Percentiles rank a stretch among this genome's conserved stretches.
phyloP scores from a whole-genome alignment of 2,113 vertebrate species.

The Protobothrops mucrosquamatus region DNA sequence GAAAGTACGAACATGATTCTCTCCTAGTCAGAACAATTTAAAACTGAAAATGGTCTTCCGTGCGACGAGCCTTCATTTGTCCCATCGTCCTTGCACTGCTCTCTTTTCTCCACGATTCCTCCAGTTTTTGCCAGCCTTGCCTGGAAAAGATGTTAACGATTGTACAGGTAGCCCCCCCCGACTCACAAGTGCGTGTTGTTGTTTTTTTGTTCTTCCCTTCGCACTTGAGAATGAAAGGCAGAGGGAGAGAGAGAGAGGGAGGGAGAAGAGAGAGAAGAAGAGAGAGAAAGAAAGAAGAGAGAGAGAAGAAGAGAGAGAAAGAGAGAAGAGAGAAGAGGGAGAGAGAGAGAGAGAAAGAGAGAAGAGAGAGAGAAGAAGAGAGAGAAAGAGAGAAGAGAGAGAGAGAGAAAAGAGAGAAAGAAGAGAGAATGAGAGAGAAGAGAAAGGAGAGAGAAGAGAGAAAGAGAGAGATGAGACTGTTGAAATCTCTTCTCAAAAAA shows the following conservation, averaged over 20 bases:
- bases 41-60: not conserved
- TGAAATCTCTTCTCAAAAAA: not conserved
- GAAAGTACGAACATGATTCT: not conserved
- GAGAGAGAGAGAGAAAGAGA: rapidly evolving
- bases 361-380: rapidly evolving
- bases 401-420: too few relatives aligned
- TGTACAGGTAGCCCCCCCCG: too few relatives aligned
- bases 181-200: not conserved
- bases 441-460: too few relatives aligned
- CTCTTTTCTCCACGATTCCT: not conserved
- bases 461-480: not conserved
- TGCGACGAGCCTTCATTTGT: not conserved
- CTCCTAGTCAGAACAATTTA: not conserved
- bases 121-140: not conserved
- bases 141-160: not conserved
- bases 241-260: too few relatives aligned
- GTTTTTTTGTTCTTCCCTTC: too few relatives aligned
- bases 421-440: too few relatives aligned
- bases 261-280: too few relatives aligned
- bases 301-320: too few relatives aligned
- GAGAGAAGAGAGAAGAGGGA: not conserved
- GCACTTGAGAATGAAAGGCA: too few relatives aligned
- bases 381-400: too few relatives aligned
- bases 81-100: rapidly evolving
- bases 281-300: too few relatives aligned